These are phyloP conservation scores for Myotis findleyi DNA, from an alignment of 2,797 vertebrate genomes.

Conservation along the genomic window DNA sequence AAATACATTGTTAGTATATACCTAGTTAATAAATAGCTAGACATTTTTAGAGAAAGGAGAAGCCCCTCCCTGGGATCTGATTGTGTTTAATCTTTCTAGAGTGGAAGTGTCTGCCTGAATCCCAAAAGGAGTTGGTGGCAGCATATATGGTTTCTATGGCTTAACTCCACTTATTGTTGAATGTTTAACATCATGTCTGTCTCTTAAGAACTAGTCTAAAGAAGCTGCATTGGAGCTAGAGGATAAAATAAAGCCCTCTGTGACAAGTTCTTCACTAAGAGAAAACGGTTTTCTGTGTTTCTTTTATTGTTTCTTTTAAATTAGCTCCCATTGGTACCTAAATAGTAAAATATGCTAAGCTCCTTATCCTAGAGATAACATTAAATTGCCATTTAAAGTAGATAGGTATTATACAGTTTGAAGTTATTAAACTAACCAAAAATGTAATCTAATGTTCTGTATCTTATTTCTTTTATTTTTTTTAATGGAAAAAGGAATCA, in stretches of 20 bases:
- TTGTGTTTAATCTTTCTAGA: not conserved
- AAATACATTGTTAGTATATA: not conserved
- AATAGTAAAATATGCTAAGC: not conserved
- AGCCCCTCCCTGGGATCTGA: not conserved
- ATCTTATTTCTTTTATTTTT: slow-evolving; percentile 1
- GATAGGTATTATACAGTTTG: not conserved
- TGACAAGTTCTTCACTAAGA: not conserved
- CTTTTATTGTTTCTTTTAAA: slow-evolving; percentile 56
- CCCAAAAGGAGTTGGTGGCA: not conserved
- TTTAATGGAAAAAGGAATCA: not conserved
- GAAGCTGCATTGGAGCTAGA: not conserved
- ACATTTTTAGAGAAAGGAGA: not conserved
- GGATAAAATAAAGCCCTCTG: not conserved
- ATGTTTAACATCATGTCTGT: not conserved
- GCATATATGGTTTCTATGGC: not conserved
- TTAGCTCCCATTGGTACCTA: not conserved
- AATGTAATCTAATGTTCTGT: slow-evolving; percentile 23
- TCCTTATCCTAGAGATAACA: not conserved
- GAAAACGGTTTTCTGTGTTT: not conserved
- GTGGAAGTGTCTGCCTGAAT: not conserved
- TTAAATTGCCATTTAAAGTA: slow-evolving; percentile 34
- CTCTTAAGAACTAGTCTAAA: not conserved
- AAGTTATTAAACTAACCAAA: slow-evolving; percentile 17
- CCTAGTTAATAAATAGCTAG: not conserved
- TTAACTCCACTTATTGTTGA: not conserved